phyloP scores from a whole-genome alignment of 1,140 invertebrate species.

The Leptonema lineaticorne region DNA sequence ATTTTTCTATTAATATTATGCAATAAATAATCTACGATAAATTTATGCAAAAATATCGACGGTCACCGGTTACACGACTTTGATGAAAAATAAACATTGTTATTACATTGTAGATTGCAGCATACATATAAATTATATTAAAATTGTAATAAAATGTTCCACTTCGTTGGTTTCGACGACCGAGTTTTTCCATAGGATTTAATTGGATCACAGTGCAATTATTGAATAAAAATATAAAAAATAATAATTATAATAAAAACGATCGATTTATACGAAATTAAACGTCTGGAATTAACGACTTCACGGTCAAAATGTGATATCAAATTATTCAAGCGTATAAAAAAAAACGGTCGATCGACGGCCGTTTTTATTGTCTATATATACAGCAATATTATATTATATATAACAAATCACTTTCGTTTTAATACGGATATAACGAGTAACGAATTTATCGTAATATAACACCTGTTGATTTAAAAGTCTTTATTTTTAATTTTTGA shows the following conservation, averaged over 20 bases:
- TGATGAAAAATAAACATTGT: neutral
- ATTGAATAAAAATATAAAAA: no score
- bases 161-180: neutral
- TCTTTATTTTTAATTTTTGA: no score
- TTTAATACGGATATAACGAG: no score
- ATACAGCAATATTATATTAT: no score
- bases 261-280: neutral
- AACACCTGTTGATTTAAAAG: no score
- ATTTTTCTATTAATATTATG: neutral
- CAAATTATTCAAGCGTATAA: neutral
- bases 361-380: no score
- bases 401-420: no score
- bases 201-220: constrained; percentile 2
- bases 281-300: neutral
- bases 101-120: neutral
- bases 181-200: neutral
- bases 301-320: neutral
- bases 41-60: neutral
- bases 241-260: neutral
- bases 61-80: neutral
- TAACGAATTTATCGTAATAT: no score
- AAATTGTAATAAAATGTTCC: no score
- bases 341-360: neutral
- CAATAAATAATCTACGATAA: neutral
- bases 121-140: neutral